A percentile compares a stretch with the other conserved stretches of the same genome.
These are phyloP conservation scores for Mycteria americana DNA, from an alignment of 2,797 vertebrate genomes.

Conservation along the genomic window DNA sequence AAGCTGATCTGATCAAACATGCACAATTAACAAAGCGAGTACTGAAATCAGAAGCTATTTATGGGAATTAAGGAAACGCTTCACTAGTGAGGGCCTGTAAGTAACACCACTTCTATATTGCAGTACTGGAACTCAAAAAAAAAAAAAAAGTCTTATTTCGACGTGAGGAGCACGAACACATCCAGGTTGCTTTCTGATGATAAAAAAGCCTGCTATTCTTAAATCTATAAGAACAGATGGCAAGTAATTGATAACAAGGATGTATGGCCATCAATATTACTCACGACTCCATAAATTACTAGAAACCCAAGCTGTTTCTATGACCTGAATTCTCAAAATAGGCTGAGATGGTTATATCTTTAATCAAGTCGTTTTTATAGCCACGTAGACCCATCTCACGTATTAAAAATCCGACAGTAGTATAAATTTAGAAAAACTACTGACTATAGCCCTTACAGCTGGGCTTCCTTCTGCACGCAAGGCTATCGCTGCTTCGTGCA, in stretches of 20 bases:
- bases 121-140: not conserved
- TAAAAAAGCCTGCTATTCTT: not conserved
- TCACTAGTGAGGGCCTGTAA: not conserved
- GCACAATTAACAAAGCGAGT: not conserved
- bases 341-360: not conserved
- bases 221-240: slow-evolving; percentile 49
- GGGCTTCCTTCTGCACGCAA: not conserved
- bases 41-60: not conserved
- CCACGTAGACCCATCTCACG: not conserved
- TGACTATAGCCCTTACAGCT: not conserved
- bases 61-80: not conserved
- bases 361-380: not conserved
- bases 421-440: not conserved
- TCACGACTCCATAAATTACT: slow-evolving; percentile 33
- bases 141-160: not conserved
- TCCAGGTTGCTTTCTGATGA: not conserved
- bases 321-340: slow-evolving; percentile 1
- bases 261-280: slow-evolving; percentile 54
- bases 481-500: not conserved
- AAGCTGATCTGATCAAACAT: not conserved
- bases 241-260: slow-evolving; percentile 37
- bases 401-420: not conserved
- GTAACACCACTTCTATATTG: not conserved
- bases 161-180: not conserved
- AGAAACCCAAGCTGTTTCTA: slow-evolving; percentile 53